Conservation (phyloP, 2,797 vertebrate species). For the Xenops minutus region DNA sequence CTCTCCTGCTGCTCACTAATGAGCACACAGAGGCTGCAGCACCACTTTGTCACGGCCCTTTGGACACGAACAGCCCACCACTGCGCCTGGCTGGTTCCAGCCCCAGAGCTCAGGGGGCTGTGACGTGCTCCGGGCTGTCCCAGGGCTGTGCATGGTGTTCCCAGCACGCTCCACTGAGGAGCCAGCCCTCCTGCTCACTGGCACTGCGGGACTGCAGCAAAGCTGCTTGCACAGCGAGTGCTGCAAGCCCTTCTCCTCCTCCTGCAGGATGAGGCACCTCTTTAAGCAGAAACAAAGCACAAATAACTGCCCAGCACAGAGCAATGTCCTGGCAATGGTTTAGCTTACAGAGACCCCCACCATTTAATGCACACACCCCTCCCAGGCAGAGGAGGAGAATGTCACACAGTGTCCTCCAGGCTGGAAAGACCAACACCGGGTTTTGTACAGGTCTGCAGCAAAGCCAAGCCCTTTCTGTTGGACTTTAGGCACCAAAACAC, state of each 20-base stretch:
- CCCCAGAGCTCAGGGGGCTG: not conserved
- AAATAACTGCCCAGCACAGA: not conserved
- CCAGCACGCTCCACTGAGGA: fast-evolving
- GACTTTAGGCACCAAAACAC: not conserved
- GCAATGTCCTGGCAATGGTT: not conserved
- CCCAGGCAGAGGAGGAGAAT: not conserved
- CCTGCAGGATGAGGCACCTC: not conserved
- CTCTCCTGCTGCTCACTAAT: not conserved
- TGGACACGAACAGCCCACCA: not conserved
- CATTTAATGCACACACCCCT: not conserved
- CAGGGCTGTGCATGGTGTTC: fast-evolving
- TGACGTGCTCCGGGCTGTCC: fast-evolving
- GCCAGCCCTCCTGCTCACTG: fast-evolving
- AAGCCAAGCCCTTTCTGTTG: not conserved
- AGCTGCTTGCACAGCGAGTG: not conserved
- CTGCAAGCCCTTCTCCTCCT: not conserved
- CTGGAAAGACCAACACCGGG: not conserved
- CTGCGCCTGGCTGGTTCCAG: fast-evolving
- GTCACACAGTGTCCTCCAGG: not conserved
- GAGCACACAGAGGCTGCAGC: not conserved
- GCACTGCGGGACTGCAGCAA: fast-evolving
- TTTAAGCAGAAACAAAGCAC: not conserved
- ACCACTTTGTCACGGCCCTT: not conserved
- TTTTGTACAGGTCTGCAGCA: not conserved
- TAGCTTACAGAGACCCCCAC: not conserved